Evolutionary conservation across 1,140 invertebrate genomes (phyloP).

Genomic region (Capitella teleta): DNA sequence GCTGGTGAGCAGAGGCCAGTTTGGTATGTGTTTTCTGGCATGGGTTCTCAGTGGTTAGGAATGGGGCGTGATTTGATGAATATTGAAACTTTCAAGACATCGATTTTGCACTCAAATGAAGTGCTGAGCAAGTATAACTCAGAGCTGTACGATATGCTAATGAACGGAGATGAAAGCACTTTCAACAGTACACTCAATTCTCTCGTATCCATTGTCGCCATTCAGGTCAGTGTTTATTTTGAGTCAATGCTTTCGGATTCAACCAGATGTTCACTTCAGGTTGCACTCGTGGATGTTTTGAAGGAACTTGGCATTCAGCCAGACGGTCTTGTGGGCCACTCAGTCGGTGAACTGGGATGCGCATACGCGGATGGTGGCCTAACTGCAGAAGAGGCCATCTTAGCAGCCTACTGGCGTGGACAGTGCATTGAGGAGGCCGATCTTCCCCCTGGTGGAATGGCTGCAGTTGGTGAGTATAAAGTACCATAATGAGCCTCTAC

Average conservation of each 20-base stretch:
- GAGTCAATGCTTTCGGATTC: no score
- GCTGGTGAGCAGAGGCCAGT: not conserved
- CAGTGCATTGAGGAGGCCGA: conserved; percentile 68
- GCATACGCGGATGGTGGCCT: conserved; percentile 92
- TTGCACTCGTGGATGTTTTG: conserved; percentile 80
- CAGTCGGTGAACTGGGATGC: conserved; percentile 63
- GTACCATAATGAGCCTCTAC: not conserved
- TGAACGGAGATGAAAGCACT: conserved; percentile 59
- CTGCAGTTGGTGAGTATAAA: conserved; percentile 54
- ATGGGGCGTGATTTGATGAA: conserved; percentile 77
- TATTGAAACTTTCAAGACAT: conserved; percentile 64
- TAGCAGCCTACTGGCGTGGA: conserved; percentile 85
- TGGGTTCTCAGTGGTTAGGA: conserved; percentile 91
- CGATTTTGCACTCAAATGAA: conserved; percentile 62
- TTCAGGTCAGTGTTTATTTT: conserved; percentile 76
- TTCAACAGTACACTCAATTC: conserved; percentile 74
- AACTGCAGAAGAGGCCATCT: conserved; percentile 78
- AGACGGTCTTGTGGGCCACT: conserved; percentile 91
- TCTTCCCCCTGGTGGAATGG: conserved; percentile 65
- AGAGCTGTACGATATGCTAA: conserved; percentile 68
- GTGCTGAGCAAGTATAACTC: conserved; percentile 63
- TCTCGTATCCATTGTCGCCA: conserved; percentile 84
- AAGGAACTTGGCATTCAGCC: conserved; percentile 62
- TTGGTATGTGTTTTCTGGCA: conserved; percentile 72
- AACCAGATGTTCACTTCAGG: conserved; percentile 43